A percentile compares a stretch with the other conserved stretches of the same genome.
Conservation (phyloP, 2,113 vertebrate genomes). For the Trachemys scripta region DNA sequence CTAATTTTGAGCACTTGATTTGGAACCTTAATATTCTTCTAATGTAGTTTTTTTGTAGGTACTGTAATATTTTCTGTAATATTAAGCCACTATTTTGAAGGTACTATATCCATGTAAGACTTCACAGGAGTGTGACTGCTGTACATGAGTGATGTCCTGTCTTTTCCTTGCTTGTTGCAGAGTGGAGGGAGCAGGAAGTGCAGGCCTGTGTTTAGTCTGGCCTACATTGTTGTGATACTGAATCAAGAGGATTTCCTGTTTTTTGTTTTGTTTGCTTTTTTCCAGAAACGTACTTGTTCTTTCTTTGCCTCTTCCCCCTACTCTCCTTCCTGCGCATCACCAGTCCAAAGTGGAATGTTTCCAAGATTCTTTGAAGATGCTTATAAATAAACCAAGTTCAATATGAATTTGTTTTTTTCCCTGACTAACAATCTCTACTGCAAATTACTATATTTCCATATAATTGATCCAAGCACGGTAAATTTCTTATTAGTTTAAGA, state of each 20-base stretch:
- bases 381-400: slow-evolving; percentile 48
- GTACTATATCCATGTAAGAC: not conserved
- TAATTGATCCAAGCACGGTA: not conserved
- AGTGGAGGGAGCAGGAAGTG: not conserved
- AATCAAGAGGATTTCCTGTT: slow-evolving; percentile 60
- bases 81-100: not conserved
- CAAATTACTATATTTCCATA: slow-evolving; percentile 36
- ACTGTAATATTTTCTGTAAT: not conserved
- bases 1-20: not conserved
- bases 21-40: not conserved
- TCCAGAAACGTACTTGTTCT: not conserved
- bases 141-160: fast-evolving
- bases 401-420: not conserved
- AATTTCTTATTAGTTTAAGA: not conserved
- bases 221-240: not conserved
- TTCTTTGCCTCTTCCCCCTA: slow-evolving; percentile 26
- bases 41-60: not conserved
- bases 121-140: not conserved
- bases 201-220: not conserved
- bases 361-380: slow-evolving; percentile 60
- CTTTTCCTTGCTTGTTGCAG: not conserved
- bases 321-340: not conserved
- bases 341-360: not conserved
- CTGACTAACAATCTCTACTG: slow-evolving; percentile 31
- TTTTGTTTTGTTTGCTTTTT: slow-evolving; percentile 43